Evolutionary conservation across 2,888 invertebrate genomes (phyloP).

Genomic region (Caenorhabditis parvicauda): DNA sequence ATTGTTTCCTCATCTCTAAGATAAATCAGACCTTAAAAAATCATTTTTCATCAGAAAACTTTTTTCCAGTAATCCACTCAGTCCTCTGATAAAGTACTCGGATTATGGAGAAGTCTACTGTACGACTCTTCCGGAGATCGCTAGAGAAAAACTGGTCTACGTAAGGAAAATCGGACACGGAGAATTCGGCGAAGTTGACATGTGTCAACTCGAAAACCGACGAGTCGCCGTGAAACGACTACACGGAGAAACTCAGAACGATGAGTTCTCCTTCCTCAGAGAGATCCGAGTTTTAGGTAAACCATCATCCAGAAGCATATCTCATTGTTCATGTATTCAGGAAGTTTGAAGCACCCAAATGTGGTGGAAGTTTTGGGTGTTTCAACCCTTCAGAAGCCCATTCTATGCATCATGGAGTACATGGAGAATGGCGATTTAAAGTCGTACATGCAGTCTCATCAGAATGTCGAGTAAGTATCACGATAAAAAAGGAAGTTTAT

Average conservation of each 20-base stretch:
- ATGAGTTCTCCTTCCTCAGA: slow-evolving; percentile 44
- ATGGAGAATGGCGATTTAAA: slow-evolving; percentile 83
- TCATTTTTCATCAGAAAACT: too few relatives aligned
- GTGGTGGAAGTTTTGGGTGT: slow-evolving; percentile 52
- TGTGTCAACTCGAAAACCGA: slow-evolving; percentile 43
- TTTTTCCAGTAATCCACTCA: slow-evolving; percentile 36
- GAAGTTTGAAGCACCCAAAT: slow-evolving; percentile 50
- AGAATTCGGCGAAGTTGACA: slow-evolving; percentile 48
- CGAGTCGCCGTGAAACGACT: slow-evolving; percentile 44
- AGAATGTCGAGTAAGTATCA: slow-evolving; percentile 24
- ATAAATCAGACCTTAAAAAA: too few relatives aligned
- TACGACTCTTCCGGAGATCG: slow-evolving; percentile 43
- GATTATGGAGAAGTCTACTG: slow-evolving; percentile 45
- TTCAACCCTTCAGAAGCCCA: slow-evolving; percentile 64
- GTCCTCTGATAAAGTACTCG: slow-evolving; percentile 36
- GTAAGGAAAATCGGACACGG: slow-evolving; percentile 71
- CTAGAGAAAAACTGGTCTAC: slow-evolving; percentile 71
- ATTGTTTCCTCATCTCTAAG: too few relatives aligned
- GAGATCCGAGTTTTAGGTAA: slow-evolving; percentile 45
- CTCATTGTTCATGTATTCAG: slow-evolving; percentile 9
- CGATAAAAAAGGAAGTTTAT: background rate
- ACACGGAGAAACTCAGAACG: slow-evolving; percentile 30
- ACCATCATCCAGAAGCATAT: background rate
- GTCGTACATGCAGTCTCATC: slow-evolving; percentile 66
- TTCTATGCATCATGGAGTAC: slow-evolving; percentile 85